These are phyloP conservation scores for Pseudorectes ferrugineus DNA, from an alignment of 2,113 vertebrate genomes.

Conservation along the genomic window DNA sequence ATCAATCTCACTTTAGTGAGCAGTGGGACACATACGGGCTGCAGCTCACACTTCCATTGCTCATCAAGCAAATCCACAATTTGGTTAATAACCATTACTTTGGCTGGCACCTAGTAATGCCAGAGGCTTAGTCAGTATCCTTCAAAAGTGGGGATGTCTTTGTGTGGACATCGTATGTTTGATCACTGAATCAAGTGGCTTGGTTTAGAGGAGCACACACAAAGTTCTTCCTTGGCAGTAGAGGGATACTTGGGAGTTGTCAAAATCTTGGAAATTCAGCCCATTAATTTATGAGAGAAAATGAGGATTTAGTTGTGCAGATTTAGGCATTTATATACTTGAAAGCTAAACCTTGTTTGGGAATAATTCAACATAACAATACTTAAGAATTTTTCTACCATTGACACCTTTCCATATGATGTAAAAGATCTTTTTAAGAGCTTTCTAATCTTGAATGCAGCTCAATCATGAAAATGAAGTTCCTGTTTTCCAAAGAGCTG, in stretches of 20 bases:
- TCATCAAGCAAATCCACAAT: not conserved
- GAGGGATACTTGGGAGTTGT: not conserved
- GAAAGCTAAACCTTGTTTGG: not conserved
- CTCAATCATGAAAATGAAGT: not conserved
- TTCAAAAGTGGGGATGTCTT: not conserved
- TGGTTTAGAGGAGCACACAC: not conserved
- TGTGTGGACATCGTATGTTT: not conserved
- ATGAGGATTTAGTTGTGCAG: not conserved
- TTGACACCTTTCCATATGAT: not conserved
- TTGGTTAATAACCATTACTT: not conserved
- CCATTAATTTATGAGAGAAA: not conserved
- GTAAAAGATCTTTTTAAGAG: not conserved
- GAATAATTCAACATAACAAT: not conserved
- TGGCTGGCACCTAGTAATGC: not conserved
- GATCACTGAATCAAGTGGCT: not conserved
- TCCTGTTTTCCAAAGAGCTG: not conserved
- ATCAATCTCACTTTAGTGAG: fast-evolving
- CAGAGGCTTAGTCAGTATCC: not conserved
- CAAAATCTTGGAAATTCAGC: not conserved
- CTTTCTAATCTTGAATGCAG: not conserved
- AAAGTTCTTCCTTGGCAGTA: not conserved
- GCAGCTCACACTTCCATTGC: not conserved
- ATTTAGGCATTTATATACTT: not conserved
- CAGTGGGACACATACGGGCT: not conserved
- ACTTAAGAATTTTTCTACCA: not conserved